These are phyloP conservation scores for Salvator merianae DNA, from an alignment of 2,113 vertebrate genomes.

Conservation along the genomic window DNA sequence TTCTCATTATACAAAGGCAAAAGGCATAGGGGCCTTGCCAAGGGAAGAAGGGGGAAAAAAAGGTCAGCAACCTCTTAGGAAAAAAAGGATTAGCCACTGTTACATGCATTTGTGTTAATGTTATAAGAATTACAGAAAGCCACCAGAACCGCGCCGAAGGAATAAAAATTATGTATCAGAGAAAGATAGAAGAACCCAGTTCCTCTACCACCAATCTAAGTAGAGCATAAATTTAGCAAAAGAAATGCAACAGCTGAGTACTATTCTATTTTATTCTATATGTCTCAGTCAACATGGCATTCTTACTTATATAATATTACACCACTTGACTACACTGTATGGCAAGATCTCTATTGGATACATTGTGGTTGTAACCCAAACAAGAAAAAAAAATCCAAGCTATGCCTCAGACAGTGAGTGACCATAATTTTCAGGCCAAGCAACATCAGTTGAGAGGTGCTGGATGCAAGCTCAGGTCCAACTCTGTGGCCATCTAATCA, in stretches of 20 bases:
- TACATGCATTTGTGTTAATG: not conserved
- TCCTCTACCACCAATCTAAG: not conserved
- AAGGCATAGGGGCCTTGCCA: not conserved
- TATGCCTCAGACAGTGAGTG: too few relatives aligned
- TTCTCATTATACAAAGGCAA: not conserved
- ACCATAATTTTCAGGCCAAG: too few relatives aligned
- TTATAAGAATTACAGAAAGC: not conserved
- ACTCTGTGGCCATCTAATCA: too few relatives aligned
- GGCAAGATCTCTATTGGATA: too few relatives aligned
- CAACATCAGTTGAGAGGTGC: too few relatives aligned
- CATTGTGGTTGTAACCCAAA: too few relatives aligned
- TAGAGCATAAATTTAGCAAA: not conserved
- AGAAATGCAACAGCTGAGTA: not conserved
- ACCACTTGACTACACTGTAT: too few relatives aligned
- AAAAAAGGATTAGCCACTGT: not conserved
- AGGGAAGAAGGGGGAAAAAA: not conserved
- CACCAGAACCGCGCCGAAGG: not conserved
- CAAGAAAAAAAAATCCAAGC: too few relatives aligned
- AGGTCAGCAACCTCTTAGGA: not conserved
- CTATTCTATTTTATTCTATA: not conserved
- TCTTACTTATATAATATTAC: too few relatives aligned
- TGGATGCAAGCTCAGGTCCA: too few relatives aligned
- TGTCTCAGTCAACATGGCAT: too few relatives aligned
- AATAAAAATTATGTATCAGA: not conserved
- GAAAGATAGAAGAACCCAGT: not conserved